Evolutionary conservation across 2,888 invertebrate genomes (phyloP), one percentile per base, ranked within the genome.

Genomic region (Drosophila setosimentum): DNA sequence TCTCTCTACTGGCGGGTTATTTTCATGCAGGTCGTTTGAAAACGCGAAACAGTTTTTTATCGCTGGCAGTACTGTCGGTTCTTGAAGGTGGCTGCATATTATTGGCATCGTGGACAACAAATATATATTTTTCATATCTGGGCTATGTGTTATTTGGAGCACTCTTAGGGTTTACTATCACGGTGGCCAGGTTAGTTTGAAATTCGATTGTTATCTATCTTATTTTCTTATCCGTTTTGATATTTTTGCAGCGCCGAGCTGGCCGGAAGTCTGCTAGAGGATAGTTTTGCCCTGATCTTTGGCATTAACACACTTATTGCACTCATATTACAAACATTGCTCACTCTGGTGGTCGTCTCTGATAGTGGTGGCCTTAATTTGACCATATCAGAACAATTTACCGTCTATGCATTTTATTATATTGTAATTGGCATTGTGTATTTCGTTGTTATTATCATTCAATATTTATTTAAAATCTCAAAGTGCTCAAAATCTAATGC

Each of bases 281-380:
- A 98, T 69, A 97, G 97, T 92, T 98, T 97, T 92, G 98, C 97
- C 1, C 94, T 98, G 8, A 96, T 99, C 78, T 98, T 98, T 92
- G 98, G 98, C 5, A 94, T 98, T 80, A 98, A 98, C 93, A 98
- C 97, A 0, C 95, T 98, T 62, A 73, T 97, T 0, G 97, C 98
- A 3, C 94, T 98, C 3, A 91, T 95, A 0, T 91, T 98, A 0
- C 98, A 98, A 93, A 95, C 97, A 0, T 90, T 97, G 32, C 93
- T 98, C 35, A 98, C 98, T 6, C 42, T 93, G 3, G 74, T 89
- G 0, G 91, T 93, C 0, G 87, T 93, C 16, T 92, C 93, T 2
- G 91, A 92, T 48, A 55, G 65, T 29, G 92, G 45, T 1, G 80
- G 92, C 13, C 87, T 93, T 11, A 82, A 87, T 29, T 72, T 93